Conservation (phyloP, 1,140 invertebrate species). For the Drosophila pseudoananassae region DNA sequence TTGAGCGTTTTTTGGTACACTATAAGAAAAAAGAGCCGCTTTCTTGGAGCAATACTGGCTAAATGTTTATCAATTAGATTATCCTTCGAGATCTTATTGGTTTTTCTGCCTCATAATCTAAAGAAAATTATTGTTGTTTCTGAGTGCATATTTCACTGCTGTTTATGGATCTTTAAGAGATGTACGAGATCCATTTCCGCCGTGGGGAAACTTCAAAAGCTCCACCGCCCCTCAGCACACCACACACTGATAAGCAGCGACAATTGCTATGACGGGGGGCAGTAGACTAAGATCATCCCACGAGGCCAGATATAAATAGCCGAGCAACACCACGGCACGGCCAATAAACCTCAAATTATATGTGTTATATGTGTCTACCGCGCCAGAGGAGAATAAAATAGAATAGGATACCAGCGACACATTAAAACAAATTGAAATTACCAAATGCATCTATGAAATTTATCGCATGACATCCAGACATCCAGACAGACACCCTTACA, state of each 20-base stretch:
- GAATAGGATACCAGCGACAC: conserved; percentile 45
- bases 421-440: conserved; percentile 80
- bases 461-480: conserved; percentile 53
- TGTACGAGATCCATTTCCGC: conserved; percentile 35
- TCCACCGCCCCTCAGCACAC: conserved; percentile 10
- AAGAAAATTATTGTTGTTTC: conserved; percentile 1
- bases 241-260: conserved; percentile 47
- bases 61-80: too few relatives aligned
- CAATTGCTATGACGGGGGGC: conserved; percentile 48
- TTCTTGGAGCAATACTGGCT: too few relatives aligned
- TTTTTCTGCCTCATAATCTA: neutral
- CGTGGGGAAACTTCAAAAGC: conserved; percentile 62
- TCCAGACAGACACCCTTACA: conserved; percentile 19
- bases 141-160: conserved; percentile 15
- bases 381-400: conserved; percentile 20
- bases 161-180: conserved; percentile 28
- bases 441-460: conserved; percentile 79
- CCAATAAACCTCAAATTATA: conserved; percentile 75
- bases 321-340: conserved; percentile 22
- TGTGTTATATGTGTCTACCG: conserved; percentile 49
- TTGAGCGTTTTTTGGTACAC: neutral
- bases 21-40: neutral
- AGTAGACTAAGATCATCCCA: conserved; percentile 40
- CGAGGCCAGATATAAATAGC: conserved; percentile 65
- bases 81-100: too few relatives aligned